A percentile compares a stretch with the other conserved stretches of the same genome.
Evolutionary conservation across 2,797 vertebrate genomes (phyloP).

Genomic region (Acanthiza pusilla): DNA sequence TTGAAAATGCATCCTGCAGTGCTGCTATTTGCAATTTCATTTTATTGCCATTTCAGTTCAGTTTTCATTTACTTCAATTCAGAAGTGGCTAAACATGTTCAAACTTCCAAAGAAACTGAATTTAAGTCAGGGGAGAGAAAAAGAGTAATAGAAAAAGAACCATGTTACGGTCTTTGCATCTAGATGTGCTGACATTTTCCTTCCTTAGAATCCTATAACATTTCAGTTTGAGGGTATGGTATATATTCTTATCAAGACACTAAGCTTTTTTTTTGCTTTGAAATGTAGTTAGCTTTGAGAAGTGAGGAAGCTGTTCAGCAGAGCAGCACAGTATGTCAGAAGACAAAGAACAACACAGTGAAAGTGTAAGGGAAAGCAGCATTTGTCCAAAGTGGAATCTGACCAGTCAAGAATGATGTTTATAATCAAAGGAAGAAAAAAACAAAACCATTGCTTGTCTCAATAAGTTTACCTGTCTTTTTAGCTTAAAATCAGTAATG

Average conservation of each 20-base stretch:
- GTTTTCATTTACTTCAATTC: neutral
- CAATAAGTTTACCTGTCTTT: neutral
- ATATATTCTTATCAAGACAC: neutral
- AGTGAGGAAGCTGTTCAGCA: neutral
- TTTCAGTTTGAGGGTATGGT: neutral
- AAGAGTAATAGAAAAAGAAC: neutral
- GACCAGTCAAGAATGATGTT: neutral
- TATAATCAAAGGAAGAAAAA: neutral
- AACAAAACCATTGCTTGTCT: neutral
- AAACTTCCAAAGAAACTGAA: neutral
- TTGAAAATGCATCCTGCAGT: neutral
- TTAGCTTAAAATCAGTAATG: neutral
- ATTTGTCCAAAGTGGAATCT: neutral
- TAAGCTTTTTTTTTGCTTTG: neutral
- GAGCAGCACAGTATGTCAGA: neutral
- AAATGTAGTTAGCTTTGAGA: neutral
- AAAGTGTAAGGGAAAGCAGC: neutral
- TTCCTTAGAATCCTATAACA: neutral
- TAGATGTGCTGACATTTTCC: neutral
- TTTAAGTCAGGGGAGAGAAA: neutral
- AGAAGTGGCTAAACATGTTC: neutral
- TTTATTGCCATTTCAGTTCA: neutral
- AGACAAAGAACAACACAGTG: neutral
- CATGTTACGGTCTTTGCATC: neutral
- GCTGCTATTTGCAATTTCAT: neutral